Base-by-base conservation (phyloP, 2,797 vertebrate species). In the Microhierax caerulescens region DNA sequence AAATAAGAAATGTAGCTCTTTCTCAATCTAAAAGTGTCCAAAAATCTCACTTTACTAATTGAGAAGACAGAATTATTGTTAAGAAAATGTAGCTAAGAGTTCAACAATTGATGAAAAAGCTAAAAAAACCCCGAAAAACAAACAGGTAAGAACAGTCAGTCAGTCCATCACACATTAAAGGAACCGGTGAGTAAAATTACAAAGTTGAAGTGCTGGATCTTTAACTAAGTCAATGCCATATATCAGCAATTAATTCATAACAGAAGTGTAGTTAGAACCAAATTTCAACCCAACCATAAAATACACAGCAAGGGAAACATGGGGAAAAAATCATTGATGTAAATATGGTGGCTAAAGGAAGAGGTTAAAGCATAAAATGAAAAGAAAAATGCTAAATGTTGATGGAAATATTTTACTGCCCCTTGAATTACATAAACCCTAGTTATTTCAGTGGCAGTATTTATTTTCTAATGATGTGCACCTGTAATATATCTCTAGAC, bases 361-460 rank as follows among this genome's bases (percentile, higher is more conserved):
- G 14, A 39, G 5, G 0, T 0, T 47, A 43, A 86, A 82, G 0
- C 68, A 53, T 19, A 3, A 59, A 47, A 39, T 50, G 41, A 54
- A 90, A 70, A 32, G 3, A 80, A 87, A 90, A 81, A 32, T 9
- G 1, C 0, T 73, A 41, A 65, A 50, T 24, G 0, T 45, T 39
- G 9, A n/a, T n/a, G 18, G 19, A 27, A 86, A 47, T 68, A 68
- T 32, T 88, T 84, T 53, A 41, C 5, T 88, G 7, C 88, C 17
- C 8, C 3, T 90, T 68, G 51, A 88, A 21, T 61, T 88, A 43
- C 10, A 70, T 28, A 60, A 93, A 36, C 4, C 14, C 4, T 32
- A 20, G 7, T 30, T 74, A 11, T 82, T 72, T 86, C 41, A 65
- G 48, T 53, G 21, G 19, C 27, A 77, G 24, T 57, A 63, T 85